A percentile compares a stretch with the other conserved stretches of the same genome.
These are phyloP conservation scores for Speoplatyrhinus poulsoni DNA, from an alignment of 2,113 vertebrate species.

Conservation along the genomic window DNA sequence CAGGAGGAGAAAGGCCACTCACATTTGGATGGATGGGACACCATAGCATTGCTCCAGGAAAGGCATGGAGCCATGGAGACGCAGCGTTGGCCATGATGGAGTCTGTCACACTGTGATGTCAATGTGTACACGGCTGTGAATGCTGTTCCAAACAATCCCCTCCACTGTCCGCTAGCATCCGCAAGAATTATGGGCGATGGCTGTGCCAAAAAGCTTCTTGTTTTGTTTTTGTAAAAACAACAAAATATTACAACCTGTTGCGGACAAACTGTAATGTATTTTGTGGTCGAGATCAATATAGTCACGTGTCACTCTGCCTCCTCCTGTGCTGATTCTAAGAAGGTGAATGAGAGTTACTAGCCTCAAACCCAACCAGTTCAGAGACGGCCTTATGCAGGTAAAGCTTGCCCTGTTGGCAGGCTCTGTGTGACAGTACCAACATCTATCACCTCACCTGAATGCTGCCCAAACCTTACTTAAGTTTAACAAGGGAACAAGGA, in stretches of 20 bases:
- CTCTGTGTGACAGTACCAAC: slow-evolving; percentile 46
- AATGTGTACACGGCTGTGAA: neutral
- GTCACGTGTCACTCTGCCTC: slow-evolving; percentile 16
- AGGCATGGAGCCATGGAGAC: slow-evolving; percentile 33
- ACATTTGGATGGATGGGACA: slow-evolving; percentile 51
- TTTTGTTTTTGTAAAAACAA: slow-evolving; percentile 4
- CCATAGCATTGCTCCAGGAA: slow-evolving; percentile 41
- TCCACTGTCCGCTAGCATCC: slow-evolving; percentile 31
- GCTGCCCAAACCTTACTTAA: slow-evolving; percentile 63
- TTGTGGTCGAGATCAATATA: slow-evolving; percentile 42
- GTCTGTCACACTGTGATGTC: slow-evolving; percentile 19
- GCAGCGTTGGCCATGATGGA: slow-evolving; percentile 34
- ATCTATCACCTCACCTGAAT: slow-evolving; percentile 64
- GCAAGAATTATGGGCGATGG: slow-evolving; percentile 6
- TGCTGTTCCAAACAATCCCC: slow-evolving; percentile 23
- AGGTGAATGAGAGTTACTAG: slow-evolving; percentile 36
- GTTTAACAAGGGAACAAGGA: slow-evolving; percentile 53
- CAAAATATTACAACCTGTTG: slow-evolving; percentile 23
- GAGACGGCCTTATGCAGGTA: slow-evolving; percentile 72
- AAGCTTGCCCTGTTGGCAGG: slow-evolving; percentile 61
- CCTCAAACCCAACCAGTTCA: slow-evolving; percentile 55
- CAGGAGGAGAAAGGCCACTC: slow-evolving; percentile 20
- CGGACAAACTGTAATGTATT: slow-evolving; percentile 45
- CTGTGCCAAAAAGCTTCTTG: slow-evolving; percentile 54
- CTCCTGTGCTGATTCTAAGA: slow-evolving; percentile 49